Evolutionary conservation across 1,140 invertebrate species (phyloP), one percentile per base, ranked within the genome.

Genomic region (Papilio polyxenes): DNA sequence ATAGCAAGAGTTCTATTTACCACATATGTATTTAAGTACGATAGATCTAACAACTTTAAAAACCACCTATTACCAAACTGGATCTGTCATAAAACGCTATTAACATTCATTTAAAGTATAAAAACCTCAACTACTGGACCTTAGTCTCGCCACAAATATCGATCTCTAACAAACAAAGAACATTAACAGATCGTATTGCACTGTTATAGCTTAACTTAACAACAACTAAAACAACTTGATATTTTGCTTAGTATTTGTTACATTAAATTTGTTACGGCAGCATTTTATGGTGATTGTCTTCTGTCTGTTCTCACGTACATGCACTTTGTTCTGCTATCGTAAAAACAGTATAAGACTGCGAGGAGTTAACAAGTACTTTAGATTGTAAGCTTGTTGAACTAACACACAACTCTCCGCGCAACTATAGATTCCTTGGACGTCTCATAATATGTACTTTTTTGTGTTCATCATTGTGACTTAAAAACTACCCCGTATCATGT

Each of bases 241-340:
- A 37, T 13, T 72, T 72, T 72, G 31, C 31, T 72, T 72, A 72
- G 31, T 40, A 72, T 72, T 37, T 72, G 62, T 65, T 65, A 65
- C 20, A 31, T 65, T 65, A 65, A 9, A 65, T 31, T 62, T 62
- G 62, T 72, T 72, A 72, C 5, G 65, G 65, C 65, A 37, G 37
- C 65, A 72, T 37, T 72, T 72, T 37, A 72, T 72, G 65, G 31
- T 72, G 65, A 72, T 72, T 72, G 65, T 72, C 65, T 72, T 72
- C 62, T 65, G 62, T 65, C 62, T 65, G 20, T 65, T 65, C 65
- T 72, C 65, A 37, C 65, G 65, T 72, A 72, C 13, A 37, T 72
- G 65, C 65, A 72, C 65, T 72, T 72, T 15, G 37, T 31, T 17
- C 65, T 23, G 65, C 65, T 72, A 72, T 37, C 65, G 65, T 72